These are phyloP conservation scores for Megalops atlanticus DNA, from an alignment of 2,113 vertebrate genomes.

Conservation along the genomic window DNA sequence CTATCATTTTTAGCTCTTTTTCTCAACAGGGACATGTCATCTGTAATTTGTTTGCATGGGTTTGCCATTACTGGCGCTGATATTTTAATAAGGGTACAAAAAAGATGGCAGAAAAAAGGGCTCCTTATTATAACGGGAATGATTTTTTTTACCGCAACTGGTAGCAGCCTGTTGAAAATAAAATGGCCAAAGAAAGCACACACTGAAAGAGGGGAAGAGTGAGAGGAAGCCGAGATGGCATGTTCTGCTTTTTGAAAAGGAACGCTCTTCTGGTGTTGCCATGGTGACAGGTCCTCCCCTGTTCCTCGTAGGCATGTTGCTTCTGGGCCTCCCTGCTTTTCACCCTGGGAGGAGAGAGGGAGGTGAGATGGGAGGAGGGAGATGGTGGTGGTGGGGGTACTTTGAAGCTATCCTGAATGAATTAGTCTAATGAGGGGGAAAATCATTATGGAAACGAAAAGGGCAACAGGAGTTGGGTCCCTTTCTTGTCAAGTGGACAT, in stretches of 20 bases:
- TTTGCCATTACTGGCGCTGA: no score
- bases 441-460: constrained; percentile 26
- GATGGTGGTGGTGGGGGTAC: no score
- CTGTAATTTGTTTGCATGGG: no score
- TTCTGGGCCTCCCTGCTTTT: constrained; percentile 32
- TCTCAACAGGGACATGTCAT: no score
- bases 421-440: constrained; percentile 37
- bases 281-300: constrained; percentile 41
- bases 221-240: constrained; percentile 36
- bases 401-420: constrained; percentile 31
- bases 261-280: constrained; percentile 42
- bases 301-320: constrained; percentile 28
- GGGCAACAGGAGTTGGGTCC: constrained; percentile 15
- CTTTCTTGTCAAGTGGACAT: neutral
- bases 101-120: neutral
- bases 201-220: constrained; percentile 1
- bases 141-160: neutral
- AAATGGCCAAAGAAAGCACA: neutral
- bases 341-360: constrained; percentile 20
- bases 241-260: constrained; percentile 29
- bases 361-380: neutral
- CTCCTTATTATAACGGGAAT: neutral
- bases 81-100: neutral
- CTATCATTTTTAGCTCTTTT: neutral
- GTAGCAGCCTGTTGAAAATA: neutral